Percentiles rank a stretch among this genome's conserved stretches.
These are phyloP conservation scores for Schizaphis graminum DNA, from an alignment of 2,888 invertebrate species.

Conservation along the genomic window DNA sequence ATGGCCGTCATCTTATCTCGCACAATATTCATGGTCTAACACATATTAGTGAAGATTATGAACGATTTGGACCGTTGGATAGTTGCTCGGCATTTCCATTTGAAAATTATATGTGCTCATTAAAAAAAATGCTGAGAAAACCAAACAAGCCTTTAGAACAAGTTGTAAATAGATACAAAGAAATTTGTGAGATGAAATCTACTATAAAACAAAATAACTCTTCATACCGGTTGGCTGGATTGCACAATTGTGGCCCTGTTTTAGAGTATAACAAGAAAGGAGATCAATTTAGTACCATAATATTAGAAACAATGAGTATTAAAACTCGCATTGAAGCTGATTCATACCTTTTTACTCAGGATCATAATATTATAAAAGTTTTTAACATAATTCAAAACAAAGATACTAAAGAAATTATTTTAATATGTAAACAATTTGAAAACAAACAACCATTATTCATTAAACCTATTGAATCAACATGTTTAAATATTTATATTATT, in stretches of 20 bases:
- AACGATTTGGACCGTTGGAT: slow-evolving; percentile 19
- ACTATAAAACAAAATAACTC: not conserved
- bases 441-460: slow-evolving; percentile 4
- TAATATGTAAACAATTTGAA: slow-evolving; percentile 36
- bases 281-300: slow-evolving; percentile 17
- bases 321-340: slow-evolving; percentile 22
- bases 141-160: slow-evolving; percentile 15
- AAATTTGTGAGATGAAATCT: slow-evolving; percentile 5
- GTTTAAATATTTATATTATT: slow-evolving; percentile 32
- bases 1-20: slow-evolving; percentile 39
- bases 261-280: slow-evolving; percentile 13
- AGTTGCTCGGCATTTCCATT: slow-evolving; percentile 38
- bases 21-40: slow-evolving; percentile 30
- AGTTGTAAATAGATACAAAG: not conserved
- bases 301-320: slow-evolving; percentile 22
- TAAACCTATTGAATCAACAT: slow-evolving; percentile 27
- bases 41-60: slow-evolving; percentile 23
- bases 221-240: not conserved
- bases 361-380: slow-evolving; percentile 22
- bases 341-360: not conserved
- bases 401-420: not conserved
- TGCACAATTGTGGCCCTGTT: slow-evolving; percentile 13
- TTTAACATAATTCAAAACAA: slow-evolving; percentile 10
- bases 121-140: slow-evolving; percentile 19
- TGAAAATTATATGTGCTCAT: not conserved